These are phyloP conservation scores for Emydoidea blandingii DNA, from an alignment of 2,797 vertebrate genomes.

Conservation along the genomic window DNA sequence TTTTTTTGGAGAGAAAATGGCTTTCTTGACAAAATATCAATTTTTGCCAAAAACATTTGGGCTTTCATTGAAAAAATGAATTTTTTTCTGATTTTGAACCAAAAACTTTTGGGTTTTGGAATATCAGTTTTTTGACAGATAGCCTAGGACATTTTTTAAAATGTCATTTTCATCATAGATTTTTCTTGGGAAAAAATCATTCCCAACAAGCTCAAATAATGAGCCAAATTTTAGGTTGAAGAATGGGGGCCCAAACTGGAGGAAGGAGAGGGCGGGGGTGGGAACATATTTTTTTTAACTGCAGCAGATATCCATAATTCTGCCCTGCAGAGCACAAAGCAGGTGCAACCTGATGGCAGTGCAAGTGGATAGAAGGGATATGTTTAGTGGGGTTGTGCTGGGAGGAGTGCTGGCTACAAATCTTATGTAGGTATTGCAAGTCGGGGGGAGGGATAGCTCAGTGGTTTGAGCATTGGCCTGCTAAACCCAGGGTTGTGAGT, in stretches of 20 bases:
- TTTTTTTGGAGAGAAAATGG: neutral
- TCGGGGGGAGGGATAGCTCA: too few species aligned
- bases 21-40: neutral
- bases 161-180: neutral
- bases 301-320: accelerated
- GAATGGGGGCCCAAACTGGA: neutral
- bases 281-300: neutral
- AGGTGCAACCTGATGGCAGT: neutral
- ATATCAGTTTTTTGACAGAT: neutral
- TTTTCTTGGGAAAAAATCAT: neutral
- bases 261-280: neutral
- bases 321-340: accelerated
- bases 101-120: neutral
- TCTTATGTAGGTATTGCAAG: accelerated
- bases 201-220: neutral
- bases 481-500: too few species aligned
- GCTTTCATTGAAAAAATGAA: neutral
- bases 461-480: too few species aligned
- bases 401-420: neutral
- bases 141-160: neutral
- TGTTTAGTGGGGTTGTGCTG: neutral
- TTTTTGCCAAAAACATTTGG: neutral
- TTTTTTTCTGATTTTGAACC: neutral
- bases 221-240: neutral
- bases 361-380: neutral